Conservation (phyloP, 2,797 vertebrate species). For the Holocentrus rufus region DNA sequence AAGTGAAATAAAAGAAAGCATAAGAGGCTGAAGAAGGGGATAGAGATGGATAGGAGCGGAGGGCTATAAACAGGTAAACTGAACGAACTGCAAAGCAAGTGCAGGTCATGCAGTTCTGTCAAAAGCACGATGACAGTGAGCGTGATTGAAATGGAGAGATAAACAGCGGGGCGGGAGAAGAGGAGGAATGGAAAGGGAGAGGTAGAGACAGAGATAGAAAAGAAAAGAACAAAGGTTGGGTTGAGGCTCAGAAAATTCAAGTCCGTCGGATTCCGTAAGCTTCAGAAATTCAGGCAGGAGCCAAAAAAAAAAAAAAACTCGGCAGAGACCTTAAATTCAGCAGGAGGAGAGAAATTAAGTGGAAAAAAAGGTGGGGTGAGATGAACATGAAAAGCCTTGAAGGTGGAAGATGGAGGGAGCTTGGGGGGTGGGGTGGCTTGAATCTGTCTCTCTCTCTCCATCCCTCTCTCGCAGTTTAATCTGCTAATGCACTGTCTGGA, state of each 20-base stretch:
- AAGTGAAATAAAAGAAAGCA: not conserved
- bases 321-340: no score
- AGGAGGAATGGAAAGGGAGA: not conserved
- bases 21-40: not conserved
- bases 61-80: not conserved
- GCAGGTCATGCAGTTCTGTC: not conserved
- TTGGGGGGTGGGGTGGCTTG: slow-evolving; percentile 17
- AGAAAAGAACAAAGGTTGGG: not conserved
- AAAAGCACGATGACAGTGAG: not conserved
- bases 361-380: not conserved
- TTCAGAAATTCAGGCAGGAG: slow-evolving; percentile 21
- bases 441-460: slow-evolving; percentile 38
- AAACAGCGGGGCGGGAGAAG: slow-evolving; percentile 10
- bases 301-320: not conserved
- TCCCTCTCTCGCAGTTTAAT: no score
- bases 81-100: not conserved
- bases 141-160: slow-evolving; percentile 3
- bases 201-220: not conserved
- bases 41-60: not conserved
- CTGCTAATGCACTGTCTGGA: slow-evolving; percentile 64
- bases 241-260: not conserved
- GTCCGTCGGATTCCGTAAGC: not conserved
- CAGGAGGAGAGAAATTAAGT: slow-evolving; percentile 26
- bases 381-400: slow-evolving; percentile 32
- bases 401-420: slow-evolving; percentile 37